These are phyloP conservation scores for Australoheros facetus DNA, from an alignment of 2,797 vertebrate genomes.

Conservation along the genomic window DNA sequence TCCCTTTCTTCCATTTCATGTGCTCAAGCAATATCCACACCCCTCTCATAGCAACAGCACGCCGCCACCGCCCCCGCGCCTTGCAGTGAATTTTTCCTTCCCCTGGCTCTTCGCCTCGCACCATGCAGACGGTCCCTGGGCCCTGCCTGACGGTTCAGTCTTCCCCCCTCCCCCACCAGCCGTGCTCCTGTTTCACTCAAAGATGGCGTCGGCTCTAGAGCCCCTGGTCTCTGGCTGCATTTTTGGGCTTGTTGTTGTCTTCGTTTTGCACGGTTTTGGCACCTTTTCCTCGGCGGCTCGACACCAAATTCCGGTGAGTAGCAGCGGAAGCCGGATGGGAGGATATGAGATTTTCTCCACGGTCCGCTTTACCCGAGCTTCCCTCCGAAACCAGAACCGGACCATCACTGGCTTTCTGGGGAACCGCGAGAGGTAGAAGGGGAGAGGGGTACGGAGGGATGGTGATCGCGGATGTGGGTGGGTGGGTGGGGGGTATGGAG, in stretches of 20 bases:
- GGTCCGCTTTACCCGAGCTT: constrained; percentile 56
- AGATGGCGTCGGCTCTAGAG: constrained; percentile 87
- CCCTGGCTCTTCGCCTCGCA: constrained; percentile 70
- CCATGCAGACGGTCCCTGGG: constrained; percentile 84
- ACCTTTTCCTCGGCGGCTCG: constrained; percentile 73
- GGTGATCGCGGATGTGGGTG: constrained; percentile 72
- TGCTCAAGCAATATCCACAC: constrained; percentile 80
- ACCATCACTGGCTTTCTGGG: constrained; percentile 79
- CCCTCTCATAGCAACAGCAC: constrained; percentile 82
- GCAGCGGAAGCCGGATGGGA: constrained; percentile 35
- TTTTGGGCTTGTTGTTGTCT: constrained; percentile 86
- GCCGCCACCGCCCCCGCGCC: constrained; percentile 66
- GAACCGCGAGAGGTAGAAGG: constrained; percentile 81
- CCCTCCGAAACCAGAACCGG: constrained; percentile 75
- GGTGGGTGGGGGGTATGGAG: constrained; percentile 71
- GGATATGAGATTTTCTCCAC: constrained; percentile 25
- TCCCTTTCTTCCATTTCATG: constrained; percentile 85
- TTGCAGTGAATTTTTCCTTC: constrained; percentile 73
- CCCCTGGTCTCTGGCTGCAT: constrained; percentile 83
- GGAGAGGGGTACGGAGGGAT: constrained; percentile 75
- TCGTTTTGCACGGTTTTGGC: constrained; percentile 74
- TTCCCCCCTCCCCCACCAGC: constrained; percentile 83
- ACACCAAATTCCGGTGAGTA: constrained; percentile 82
- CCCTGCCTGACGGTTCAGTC: constrained; percentile 71
- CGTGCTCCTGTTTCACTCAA: constrained; percentile 87